Evolutionary conservation across 2,113 vertebrate species (phyloP).

Genomic region (Mystacornis crossleyi): DNA sequence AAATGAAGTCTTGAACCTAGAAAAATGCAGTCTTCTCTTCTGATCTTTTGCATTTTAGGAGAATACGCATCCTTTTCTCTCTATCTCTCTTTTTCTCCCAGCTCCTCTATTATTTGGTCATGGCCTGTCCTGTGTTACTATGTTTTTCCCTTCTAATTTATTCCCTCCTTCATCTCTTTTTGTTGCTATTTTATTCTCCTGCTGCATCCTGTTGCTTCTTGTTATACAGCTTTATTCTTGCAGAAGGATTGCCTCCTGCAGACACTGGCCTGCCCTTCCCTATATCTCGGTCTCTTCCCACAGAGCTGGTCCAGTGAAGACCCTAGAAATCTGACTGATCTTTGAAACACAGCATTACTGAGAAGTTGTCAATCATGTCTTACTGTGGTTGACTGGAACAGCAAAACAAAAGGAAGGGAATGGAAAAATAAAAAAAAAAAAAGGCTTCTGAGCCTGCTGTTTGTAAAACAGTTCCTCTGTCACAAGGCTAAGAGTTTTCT

Average conservation of each 20-base stretch:
- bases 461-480: background rate
- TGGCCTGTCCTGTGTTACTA: background rate
- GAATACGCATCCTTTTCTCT: background rate
- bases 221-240: background rate
- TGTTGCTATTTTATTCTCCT: background rate
- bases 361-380: background rate
- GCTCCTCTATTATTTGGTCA: background rate
- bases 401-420: background rate
- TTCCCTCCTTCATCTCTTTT: background rate
- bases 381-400: background rate
- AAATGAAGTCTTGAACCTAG: background rate
- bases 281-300: background rate
- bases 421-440: background rate
- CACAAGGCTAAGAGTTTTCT: background rate
- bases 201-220: background rate
- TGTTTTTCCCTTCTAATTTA: background rate
- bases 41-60: background rate
- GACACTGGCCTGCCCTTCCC: background rate
- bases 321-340: background rate
- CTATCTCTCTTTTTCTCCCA: background rate
- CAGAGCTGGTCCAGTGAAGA: background rate
- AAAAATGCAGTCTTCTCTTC: background rate
- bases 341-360: background rate
- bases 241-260: background rate
- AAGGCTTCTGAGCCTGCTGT: background rate